These are phyloP conservation scores for Nansenia antarctica DNA, from an alignment of 2,113 vertebrate genomes.

Conservation along the genomic window DNA sequence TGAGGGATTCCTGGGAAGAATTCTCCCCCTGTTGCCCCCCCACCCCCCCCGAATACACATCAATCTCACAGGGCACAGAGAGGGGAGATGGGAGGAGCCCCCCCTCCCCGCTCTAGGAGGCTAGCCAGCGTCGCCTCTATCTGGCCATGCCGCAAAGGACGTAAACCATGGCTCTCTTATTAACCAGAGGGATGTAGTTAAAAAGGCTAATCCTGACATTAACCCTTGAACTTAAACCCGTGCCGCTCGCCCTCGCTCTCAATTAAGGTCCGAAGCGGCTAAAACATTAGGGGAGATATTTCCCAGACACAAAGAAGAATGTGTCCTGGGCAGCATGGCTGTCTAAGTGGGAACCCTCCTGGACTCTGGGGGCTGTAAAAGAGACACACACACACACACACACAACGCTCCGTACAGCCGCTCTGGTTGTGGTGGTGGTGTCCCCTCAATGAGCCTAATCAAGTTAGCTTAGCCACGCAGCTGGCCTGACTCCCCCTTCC, in stretches of 20 bases:
- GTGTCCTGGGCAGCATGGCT: not conserved
- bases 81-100: not conserved
- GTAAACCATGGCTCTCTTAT: no score
- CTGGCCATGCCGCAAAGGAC: no score
- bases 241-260: no score
- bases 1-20: slow-evolving; percentile 57
- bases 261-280: no score
- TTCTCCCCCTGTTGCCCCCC: slow-evolving; percentile 60
- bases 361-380: slow-evolving; percentile 12
- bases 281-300: no score
- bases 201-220: no score
- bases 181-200: no score
- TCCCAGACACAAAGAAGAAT: no score
- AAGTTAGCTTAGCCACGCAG: slow-evolving; percentile 70
- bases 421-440: no score
- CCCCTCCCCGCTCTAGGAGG: not conserved
- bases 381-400: slow-evolving; percentile 60
- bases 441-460: slow-evolving; percentile 59
- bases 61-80: slow-evolving; percentile 54
- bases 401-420: slow-evolving; percentile 53
- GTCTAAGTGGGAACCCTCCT: not conserved
- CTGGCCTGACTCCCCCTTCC: slow-evolving; percentile 66
- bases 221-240: no score
- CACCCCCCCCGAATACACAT: slow-evolving; percentile 69
- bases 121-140: no score